A percentile compares a stretch with the other conserved stretches of the same genome.
Evolutionary conservation across 2,113 vertebrate species (phyloP).

Genomic region (Scortum barcoo): DNA sequence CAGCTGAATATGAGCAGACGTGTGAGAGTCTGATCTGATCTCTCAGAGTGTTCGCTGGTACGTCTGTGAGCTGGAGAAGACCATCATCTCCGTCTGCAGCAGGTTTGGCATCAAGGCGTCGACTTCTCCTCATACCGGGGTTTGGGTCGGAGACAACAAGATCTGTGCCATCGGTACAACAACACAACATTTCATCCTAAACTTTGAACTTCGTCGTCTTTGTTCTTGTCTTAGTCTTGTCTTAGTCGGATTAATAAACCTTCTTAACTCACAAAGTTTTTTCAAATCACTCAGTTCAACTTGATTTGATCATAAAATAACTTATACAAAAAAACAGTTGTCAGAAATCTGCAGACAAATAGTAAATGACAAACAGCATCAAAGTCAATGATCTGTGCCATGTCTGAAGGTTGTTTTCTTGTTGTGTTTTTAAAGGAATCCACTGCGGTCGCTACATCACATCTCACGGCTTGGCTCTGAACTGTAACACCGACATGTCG

Average conservation of each 20-base stretch:
- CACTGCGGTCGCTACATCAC: constrained; percentile 90
- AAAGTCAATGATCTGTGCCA: not conserved
- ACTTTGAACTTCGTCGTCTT: not conserved
- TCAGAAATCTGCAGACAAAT: no score
- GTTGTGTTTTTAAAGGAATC: constrained; percentile 86
- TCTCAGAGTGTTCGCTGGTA: constrained; percentile 87
- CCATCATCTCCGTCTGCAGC: constrained; percentile 83
- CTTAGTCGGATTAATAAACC: no score
- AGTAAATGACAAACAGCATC: no score
- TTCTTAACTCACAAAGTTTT: no score
- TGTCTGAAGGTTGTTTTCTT: not conserved
- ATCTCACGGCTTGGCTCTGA: constrained; percentile 91
- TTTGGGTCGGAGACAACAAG: constrained; percentile 89
- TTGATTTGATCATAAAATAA: no score
- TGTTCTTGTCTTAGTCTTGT: no score
- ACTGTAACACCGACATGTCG: constrained; percentile 88
- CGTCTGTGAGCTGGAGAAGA: constrained; percentile 86
- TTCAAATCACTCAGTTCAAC: no score
- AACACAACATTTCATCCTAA: not conserved
- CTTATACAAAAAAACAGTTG: no score
- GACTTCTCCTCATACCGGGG: constrained; percentile 86
- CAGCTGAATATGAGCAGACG: rapidly evolving
- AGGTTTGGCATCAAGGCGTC: constrained; percentile 78
- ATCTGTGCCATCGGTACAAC: constrained; percentile 89
- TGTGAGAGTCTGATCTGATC: not conserved